Evolutionary conservation across 2,888 invertebrate genomes (phyloP), one percentile per base, ranked within the genome.

Genomic region (Bhutanitis thaidina): DNA sequence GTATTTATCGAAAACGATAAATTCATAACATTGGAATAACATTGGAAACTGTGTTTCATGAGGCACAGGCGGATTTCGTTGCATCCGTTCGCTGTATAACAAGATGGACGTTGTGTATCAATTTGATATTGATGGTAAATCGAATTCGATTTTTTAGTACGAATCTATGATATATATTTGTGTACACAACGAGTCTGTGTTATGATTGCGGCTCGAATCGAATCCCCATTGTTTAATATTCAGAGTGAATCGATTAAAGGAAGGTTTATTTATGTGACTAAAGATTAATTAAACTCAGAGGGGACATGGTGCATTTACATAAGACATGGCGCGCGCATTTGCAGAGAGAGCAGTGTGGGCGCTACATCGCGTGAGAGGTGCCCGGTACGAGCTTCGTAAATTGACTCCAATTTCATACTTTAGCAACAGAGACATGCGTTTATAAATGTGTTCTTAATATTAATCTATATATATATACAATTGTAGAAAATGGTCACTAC

Each of bases 321-420:
- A 89, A 67, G 80, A 90, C 90, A 90, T 77, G 88, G 81, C 69
- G 83, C 71, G 78, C 81, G 89, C 90, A 89, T 89, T 90, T 86
- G 84, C 80, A 69, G 69, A 63, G 65, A 58, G 65, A 61, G 60
- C 64, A 58, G 75, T 71, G 82, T 80, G 80, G 81, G 85, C 75
- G 81, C 57, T 60, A 65, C 69, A 71, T 72, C 64, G 74, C 77
- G 73, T 72, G 76, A 55, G 61, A 57, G 57, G 53, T 27, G 38
- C 32, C 44, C 46, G 49, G 15, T 38, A 34, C 48, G 10, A 25
- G 49, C 30, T 49, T 49, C 53, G 53, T 50, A 51, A 51, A 52
- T 55, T 53, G 49, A 50, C 51, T 55, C 46, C 54, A 52, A 51
- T 52, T 54, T 57, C 54, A 57, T 57, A 57, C 52, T 46, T 51